phyloP scores from a whole-genome alignment of 2,888 invertebrate species.

The Archaeoteleia sp. region DNA sequence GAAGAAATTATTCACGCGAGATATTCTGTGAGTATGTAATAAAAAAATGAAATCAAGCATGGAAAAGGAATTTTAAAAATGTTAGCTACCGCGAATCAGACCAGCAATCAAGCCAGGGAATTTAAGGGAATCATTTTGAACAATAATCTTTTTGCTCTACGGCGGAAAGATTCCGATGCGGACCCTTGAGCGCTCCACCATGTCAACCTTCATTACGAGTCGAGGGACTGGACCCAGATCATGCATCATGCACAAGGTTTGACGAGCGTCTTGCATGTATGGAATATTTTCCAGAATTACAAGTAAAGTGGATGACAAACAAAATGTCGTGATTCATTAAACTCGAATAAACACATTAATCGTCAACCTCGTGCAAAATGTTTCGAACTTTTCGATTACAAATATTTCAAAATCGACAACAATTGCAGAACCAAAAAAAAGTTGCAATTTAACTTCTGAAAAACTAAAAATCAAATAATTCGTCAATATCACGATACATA shows the following conservation, averaged over 20 bases:
- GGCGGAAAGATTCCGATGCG: conserved; percentile 15
- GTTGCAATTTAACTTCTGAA: too few species aligned
- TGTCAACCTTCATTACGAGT: conserved; percentile 45
- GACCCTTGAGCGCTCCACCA: conserved; percentile 19
- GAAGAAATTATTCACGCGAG: conserved; percentile 29
- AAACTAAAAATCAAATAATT: too few species aligned
- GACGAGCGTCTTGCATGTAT: conserved; percentile 16
- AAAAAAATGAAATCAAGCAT: conserved; percentile 4
- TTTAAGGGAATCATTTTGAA: conserved; percentile 17
- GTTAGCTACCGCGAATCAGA: conserved; percentile 40
- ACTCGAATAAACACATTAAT: too few species aligned
- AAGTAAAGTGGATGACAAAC: background rate
- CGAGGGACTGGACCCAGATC: conserved; percentile 36
- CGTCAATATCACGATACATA: too few species aligned
- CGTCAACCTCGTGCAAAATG: too few species aligned
- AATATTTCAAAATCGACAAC: too few species aligned
- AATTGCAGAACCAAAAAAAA: too few species aligned
- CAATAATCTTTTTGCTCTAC: conserved; percentile 22
- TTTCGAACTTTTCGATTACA: too few species aligned
- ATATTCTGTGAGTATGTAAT: conserved; percentile 17
- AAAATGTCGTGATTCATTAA: too few species aligned
- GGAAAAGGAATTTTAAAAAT: conserved; percentile 32
- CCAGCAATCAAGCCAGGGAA: conserved; percentile 35
- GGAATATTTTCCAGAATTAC: conserved; percentile 7
- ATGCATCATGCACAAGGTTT: conserved; percentile 28